Conservation (phyloP, 2,888 invertebrate genomes). For the Pharmacophagus antenor region DNA sequence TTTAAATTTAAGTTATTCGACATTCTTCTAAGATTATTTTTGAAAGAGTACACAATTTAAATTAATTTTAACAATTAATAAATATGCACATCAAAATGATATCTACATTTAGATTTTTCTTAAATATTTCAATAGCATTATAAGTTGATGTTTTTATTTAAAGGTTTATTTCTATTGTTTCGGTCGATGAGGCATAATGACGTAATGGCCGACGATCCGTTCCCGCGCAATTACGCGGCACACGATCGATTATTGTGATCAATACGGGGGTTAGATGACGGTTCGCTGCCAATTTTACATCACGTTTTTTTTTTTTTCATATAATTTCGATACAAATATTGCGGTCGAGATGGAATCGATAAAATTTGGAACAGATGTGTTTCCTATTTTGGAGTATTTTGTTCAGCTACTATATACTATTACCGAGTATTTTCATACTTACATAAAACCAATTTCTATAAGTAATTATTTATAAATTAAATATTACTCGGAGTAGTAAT, state of each 20-base stretch:
- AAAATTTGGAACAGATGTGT: slow-evolving; percentile 39
- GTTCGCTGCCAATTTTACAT: slow-evolving; percentile 77
- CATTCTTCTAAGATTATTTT: too few species aligned
- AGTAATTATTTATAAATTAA: too few species aligned
- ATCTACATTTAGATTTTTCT: slow-evolving; percentile 39
- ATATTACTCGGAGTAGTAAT: too few species aligned
- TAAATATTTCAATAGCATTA: too few species aligned
- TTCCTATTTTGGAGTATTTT: neutral
- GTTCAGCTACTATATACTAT: too few species aligned
- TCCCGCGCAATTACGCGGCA: slow-evolving; percentile 78
- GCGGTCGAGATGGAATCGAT: slow-evolving; percentile 62
- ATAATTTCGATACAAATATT: slow-evolving; percentile 68
- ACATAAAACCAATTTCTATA: too few species aligned
- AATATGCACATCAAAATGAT: too few species aligned
- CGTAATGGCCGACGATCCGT: slow-evolving; percentile 77
- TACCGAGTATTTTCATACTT: too few species aligned
- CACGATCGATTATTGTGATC: slow-evolving; percentile 81
- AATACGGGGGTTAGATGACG: slow-evolving; percentile 78
- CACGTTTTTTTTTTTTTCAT: slow-evolving; percentile 70
- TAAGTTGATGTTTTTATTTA: slow-evolving; percentile 33
- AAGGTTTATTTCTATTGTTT: slow-evolving; percentile 56
- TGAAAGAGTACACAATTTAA: too few species aligned
- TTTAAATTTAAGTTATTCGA: too few species aligned
- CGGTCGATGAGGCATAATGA: slow-evolving; percentile 76
- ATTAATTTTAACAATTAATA: too few species aligned